A percentile compares a stretch with the other conserved stretches of the same genome.
Evolutionary conservation across 2,888 invertebrate species (phyloP).

Genomic region (Tinea semifulvella): DNA sequence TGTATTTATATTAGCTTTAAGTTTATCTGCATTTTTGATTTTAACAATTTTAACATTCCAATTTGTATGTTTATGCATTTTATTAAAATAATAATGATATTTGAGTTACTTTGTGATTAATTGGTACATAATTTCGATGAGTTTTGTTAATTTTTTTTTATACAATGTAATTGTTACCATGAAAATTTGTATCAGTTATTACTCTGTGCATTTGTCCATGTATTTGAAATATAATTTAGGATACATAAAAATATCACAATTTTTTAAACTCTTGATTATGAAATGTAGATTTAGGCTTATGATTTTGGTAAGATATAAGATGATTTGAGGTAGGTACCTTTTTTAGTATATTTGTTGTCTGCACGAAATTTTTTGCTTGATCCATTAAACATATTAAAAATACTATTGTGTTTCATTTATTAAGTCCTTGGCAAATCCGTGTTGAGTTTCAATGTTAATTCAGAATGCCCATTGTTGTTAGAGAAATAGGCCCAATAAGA

Average conservation of each 20-base stretch:
- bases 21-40: conserved; percentile 38
- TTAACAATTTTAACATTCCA: conserved; percentile 62
- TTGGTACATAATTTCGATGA: conserved; percentile 7
- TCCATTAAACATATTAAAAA: conserved; percentile 4
- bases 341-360: not conserved
- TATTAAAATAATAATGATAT: too few relatives aligned
- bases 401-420: not conserved
- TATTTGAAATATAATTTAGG: conserved; percentile 3
- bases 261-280: conserved; percentile 6
- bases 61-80: conserved; percentile 45
- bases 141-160: not conserved
- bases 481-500: too few relatives aligned
- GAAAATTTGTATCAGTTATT: not conserved
- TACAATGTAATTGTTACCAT: not conserved
- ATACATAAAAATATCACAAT: conserved; percentile 3
- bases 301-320: not conserved
- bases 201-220: not conserved
- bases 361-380: not conserved
- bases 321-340: not conserved
- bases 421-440: too few relatives aligned
- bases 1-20: not conserved
- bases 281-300: conserved; percentile 1
- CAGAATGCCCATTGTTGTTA: too few relatives aligned
- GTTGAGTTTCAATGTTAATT: too few relatives aligned
- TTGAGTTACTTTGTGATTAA: not conserved